phyloP scores from a whole-genome alignment of 1,140 invertebrate genomes.

The Orussus abietinus region DNA sequence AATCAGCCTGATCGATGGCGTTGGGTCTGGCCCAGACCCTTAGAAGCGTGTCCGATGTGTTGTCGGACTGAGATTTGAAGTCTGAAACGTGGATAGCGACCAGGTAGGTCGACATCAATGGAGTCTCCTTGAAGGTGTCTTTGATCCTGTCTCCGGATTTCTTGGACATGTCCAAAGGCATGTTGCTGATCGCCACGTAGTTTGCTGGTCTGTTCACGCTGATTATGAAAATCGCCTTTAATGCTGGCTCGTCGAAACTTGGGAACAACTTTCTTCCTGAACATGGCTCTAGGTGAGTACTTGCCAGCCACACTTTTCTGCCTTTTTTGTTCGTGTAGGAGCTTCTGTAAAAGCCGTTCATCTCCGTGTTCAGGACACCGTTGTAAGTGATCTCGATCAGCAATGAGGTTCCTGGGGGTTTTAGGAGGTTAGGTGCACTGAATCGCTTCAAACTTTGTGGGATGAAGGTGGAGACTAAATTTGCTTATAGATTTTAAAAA shows the following conservation, averaged over 20 bases:
- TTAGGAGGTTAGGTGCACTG: too few relatives aligned
- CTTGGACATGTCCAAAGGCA: conserved; percentile 28
- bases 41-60: conserved; percentile 11
- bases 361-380: conserved; percentile 56
- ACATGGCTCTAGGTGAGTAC: conserved; percentile 61
- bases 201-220: conserved; percentile 38
- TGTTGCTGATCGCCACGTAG: conserved; percentile 50
- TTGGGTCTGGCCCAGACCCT: conserved; percentile 62
- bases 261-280: conserved; percentile 62
- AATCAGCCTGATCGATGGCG: conserved; percentile 58
- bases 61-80: conserved; percentile 51
- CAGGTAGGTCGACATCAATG: conserved; percentile 75
- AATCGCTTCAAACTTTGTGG: too few relatives aligned
- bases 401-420: too few relatives aligned
- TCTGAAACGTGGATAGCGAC: conserved; percentile 69
- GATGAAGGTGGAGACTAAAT: too few relatives aligned
- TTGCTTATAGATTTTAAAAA: too few relatives aligned
- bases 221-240: conserved; percentile 62
- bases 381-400: conserved; percentile 52
- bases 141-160: background rate
- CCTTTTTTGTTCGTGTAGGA: conserved; percentile 58
- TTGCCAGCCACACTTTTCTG: conserved; percentile 51
- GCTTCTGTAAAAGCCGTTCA: conserved; percentile 78
- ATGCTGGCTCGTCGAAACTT: conserved; percentile 66
- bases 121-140: conserved; percentile 60